Evolutionary conservation across 1,140 invertebrate species (phyloP).

Genomic region (Nautilus pompilius): DNA sequence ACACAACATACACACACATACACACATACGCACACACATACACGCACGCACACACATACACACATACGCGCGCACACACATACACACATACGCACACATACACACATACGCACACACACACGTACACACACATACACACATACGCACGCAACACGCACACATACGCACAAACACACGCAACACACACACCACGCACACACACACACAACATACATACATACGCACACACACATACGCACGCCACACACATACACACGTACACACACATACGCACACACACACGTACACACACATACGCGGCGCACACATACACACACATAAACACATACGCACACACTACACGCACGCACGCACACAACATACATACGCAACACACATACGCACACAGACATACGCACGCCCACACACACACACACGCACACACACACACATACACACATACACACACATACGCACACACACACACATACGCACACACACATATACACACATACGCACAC

Average conservation of each 20-base stretch:
- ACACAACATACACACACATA: neutral
- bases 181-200: neutral
- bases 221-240: neutral
- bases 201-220: neutral
- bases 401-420: neutral
- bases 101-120: too few relatives aligned
- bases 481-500: neutral
- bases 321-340: too few relatives aligned
- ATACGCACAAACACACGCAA: neutral
- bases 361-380: too few relatives aligned
- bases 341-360: too few relatives aligned
- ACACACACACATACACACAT: slow-evolving; percentile 1
- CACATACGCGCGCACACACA: neutral
- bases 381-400: neutral
- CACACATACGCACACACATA: neutral
- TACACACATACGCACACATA: neutral
- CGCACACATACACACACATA: too few relatives aligned
- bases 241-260: slow-evolving; percentile 2
- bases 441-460: slow-evolving; percentile 4
- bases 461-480: slow-evolving; percentile 1
- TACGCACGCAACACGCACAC: too few relatives aligned
- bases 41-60: neutral
- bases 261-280: slow-evolving; percentile 1
- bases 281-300: neutral
- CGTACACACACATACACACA: too few relatives aligned